phyloP scores from a whole-genome alignment of 2,888 invertebrate genomes.

The Lycocerus yunnanus region DNA sequence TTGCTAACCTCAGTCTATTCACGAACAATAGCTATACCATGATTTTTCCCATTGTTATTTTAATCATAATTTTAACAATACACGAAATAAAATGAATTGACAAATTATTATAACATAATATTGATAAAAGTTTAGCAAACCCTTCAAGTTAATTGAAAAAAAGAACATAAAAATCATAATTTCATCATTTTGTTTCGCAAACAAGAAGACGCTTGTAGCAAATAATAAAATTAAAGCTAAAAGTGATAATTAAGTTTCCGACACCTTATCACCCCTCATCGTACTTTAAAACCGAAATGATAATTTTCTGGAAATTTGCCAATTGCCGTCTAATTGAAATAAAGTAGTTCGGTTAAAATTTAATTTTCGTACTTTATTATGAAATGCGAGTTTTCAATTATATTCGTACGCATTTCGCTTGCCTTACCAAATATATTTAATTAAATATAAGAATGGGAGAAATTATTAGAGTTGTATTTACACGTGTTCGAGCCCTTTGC shows the following conservation, averaged over 20 bases:
- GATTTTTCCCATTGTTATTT: too few species aligned
- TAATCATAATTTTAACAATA: too few species aligned
- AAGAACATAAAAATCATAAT: neutral
- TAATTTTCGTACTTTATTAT: slow-evolving; percentile 31
- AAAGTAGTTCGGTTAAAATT: slow-evolving; percentile 30
- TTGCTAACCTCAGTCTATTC: too few species aligned
- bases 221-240: slow-evolving; percentile 9
- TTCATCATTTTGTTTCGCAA: neutral
- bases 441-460: neutral
- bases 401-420: slow-evolving; percentile 16
- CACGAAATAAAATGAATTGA: neutral
- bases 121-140: too few species aligned
- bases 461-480: neutral
- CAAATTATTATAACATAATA: neutral
- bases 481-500: neutral
- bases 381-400: slow-evolving; percentile 27
- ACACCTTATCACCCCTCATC: slow-evolving; percentile 21
- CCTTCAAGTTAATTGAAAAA: neutral
- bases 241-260: slow-evolving; percentile 27
- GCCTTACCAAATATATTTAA: slow-evolving; percentile 16
- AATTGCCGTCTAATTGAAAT: slow-evolving; percentile 30
- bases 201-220: neutral
- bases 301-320: slow-evolving; percentile 32
- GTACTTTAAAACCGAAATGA: slow-evolving; percentile 24
- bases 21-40: too few species aligned